Conservation (phyloP, 2,888 invertebrate genomes). For the Odontomyia ornata region DNA sequence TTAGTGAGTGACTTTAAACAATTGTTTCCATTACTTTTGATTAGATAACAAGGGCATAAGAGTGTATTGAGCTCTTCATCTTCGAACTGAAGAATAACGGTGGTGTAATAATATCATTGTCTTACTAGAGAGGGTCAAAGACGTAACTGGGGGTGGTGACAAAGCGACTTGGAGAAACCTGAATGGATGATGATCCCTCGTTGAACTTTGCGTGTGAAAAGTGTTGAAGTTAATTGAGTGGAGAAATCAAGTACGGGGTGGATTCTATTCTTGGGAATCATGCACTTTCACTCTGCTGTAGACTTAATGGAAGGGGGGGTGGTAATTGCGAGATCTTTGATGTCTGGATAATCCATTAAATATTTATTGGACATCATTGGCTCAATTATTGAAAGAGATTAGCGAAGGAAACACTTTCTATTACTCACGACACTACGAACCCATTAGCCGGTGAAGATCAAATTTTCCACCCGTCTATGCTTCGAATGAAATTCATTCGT, state of each 20-base stretch:
- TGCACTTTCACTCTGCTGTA: too few species aligned
- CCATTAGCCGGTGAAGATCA: too few species aligned
- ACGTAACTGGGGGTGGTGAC: not conserved
- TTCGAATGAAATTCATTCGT: not conserved
- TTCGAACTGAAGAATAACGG: not conserved
- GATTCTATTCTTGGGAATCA: too few species aligned
- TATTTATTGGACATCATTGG: too few species aligned
- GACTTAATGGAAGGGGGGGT: too few species aligned
- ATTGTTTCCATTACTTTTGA: slow-evolving; percentile 33
- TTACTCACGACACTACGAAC: too few species aligned
- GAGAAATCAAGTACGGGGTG: not conserved
- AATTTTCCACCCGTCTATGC: not conserved
- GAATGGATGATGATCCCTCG: not conserved
- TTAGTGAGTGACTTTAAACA: slow-evolving; percentile 26
- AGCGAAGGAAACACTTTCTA: too few species aligned
- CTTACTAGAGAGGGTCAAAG: not conserved
- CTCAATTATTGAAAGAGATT: too few species aligned
- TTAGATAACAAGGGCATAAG: slow-evolving; percentile 39
- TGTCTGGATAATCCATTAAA: too few species aligned
- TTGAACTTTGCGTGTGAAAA: not conserved
- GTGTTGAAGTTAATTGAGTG: not conserved
- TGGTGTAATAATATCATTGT: not conserved
- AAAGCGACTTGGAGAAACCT: not conserved
- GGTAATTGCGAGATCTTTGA: too few species aligned
- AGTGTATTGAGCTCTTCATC: not conserved